Base-by-base conservation (phyloP, 35 echinoderm and acorn worm species). In the Heliocidaris erythrogramma region DNA sequence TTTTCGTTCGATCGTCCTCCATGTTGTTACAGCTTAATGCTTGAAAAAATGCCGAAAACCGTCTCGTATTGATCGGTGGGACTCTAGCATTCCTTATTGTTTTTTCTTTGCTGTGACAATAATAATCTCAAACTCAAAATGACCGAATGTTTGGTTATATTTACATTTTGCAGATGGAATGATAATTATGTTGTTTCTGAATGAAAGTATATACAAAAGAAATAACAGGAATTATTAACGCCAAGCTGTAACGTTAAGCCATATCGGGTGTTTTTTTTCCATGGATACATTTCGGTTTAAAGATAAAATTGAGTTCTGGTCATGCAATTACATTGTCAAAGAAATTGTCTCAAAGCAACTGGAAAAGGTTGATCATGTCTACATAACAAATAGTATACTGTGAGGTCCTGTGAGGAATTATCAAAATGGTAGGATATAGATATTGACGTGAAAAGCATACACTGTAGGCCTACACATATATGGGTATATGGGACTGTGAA, bases 31-130 rank as follows among this genome's bases (percentile, higher is more conserved):
- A 78, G 65, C 65, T 78, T 78, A 78, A 21, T 78, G 65, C 65
- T 78, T 78, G 65, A 78, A 78, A 78, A 78, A 78, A 78, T 78
- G 65, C 65, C 65, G 65, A 29, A 78, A 78, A 78, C 65, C 65
- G 65, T 78, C 65, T 78, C 65, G 8, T 78, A 78, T 78, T 27
- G 65, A 78, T 78, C 17, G 65, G 65, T 78, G 5, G 65, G 21
- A 27, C 14, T 78, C 65, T n/a, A 78, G 65, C 65, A 78, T 78
- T 78, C 65, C 17, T 78, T 71, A 56, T 56, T 56, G 5, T 78
- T 78, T 78, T n/a, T 78, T 78, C 65, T 78, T 78, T 78, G 18
- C 65, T 78, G 65, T n/a, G 8, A 78, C 65, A 78, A 78, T 78
- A 78, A 78, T 21, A 78, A 78, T 42, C 35, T 42, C 35, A 42